These are phyloP conservation scores for Agapornis canus DNA, from an alignment of 2,797 vertebrate genomes.

Conservation along the genomic window DNA sequence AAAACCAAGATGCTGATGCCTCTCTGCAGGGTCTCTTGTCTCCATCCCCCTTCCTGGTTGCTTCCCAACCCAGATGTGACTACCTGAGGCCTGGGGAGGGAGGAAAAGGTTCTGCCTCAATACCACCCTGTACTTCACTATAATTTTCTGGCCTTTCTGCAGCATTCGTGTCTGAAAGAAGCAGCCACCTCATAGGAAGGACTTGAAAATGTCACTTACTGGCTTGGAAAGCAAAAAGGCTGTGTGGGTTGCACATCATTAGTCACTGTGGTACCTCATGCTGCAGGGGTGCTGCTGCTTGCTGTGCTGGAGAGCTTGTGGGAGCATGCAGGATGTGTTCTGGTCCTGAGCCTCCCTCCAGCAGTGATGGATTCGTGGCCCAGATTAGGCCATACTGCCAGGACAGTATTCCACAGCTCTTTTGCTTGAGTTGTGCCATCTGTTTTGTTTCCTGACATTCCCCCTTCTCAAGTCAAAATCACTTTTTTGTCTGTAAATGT, in stretches of 20 bases:
- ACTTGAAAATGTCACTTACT: not conserved
- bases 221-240: not conserved
- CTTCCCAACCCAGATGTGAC: not conserved
- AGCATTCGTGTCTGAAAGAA: not conserved
- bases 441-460: not conserved
- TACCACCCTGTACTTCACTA: not conserved
- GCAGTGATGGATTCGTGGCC: fast-evolving
- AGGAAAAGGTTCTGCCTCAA: not conserved
- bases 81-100: not conserved
- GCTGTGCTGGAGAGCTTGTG: not conserved
- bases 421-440: not conserved
- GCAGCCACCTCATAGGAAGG: not conserved
- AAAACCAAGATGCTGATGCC: not conserved
- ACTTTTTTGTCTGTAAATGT: not conserved
- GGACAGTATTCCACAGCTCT: not conserved
- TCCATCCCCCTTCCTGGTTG: not conserved
- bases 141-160: not conserved
- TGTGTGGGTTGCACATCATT: not conserved
- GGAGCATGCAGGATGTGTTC: not conserved
- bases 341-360: not conserved
- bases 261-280: not conserved
- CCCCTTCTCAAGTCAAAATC: not conserved
- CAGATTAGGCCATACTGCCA: fast-evolving
- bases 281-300: not conserved
- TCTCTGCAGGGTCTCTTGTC: not conserved